Evolutionary conservation across 2,797 vertebrate genomes (phyloP).

Genomic region (Acrossocheilus wenchowensis): DNA sequence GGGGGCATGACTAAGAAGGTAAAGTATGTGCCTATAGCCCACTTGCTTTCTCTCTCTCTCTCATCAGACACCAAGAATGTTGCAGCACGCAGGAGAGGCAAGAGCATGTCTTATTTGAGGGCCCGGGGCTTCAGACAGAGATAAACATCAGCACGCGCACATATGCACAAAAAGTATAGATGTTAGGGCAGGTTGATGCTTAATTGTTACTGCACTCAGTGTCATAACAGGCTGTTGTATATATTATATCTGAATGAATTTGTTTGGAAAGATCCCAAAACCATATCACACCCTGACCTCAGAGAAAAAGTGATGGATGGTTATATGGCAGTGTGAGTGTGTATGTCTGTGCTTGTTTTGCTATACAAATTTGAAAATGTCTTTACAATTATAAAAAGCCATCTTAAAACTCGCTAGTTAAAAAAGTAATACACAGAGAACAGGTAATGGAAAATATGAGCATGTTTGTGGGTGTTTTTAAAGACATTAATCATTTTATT

Average conservation of each 20-base stretch:
- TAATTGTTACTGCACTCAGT: slow-evolving; percentile 18
- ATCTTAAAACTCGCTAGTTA: neutral
- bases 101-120: slow-evolving; percentile 45
- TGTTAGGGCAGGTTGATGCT: slow-evolving; percentile 5
- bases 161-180: slow-evolving; percentile 7
- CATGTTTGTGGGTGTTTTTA: neutral
- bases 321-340: neutral
- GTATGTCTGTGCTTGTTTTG: neutral
- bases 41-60: slow-evolving; percentile 10
- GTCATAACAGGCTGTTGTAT: slow-evolving; percentile 13
- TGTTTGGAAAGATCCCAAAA: neutral
- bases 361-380: neutral
- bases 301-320: neutral
- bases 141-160: slow-evolving; percentile 41
- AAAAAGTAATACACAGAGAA: neutral
- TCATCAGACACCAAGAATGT: slow-evolving; percentile 40
- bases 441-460: neutral
- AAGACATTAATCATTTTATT: neutral
- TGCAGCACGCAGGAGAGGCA: slow-evolving; percentile 46
- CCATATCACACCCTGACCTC: neutral
- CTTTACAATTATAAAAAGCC: neutral
- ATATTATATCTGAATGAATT: slow-evolving; percentile 6
- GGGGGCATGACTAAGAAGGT: slow-evolving; percentile 43
- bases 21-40: slow-evolving; percentile 39
- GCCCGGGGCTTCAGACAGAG: slow-evolving; percentile 43